Base-by-base conservation (phyloP, 2,888 invertebrate species). In the Furcula furcula region DNA sequence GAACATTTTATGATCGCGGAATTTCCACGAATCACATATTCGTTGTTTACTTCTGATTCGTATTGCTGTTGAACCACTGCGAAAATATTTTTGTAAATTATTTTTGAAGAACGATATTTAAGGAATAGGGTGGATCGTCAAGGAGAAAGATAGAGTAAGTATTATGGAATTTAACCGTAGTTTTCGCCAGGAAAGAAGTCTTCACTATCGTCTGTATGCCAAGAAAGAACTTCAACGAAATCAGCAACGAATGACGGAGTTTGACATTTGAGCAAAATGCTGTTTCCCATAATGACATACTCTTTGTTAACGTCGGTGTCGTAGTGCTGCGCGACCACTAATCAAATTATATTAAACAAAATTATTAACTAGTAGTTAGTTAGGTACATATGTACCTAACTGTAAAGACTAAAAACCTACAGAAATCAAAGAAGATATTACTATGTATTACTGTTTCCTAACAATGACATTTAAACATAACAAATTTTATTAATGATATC, bases 21-120 rank as follows among this genome's bases (percentile, higher is more conserved):
- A 83, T 97, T 97, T 60, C 97, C 96, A 57, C 95, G 93, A 69
- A 97, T 97, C 36, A 95, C 95, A 81, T 96, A 96, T 78, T 97
- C 97, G 86, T 96, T 94, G 88, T 96, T 96, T 57, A 96, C 96
- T 90, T 97, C 96, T 46, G 95, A 95, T 84, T 96, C 95, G 85
- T 96, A 97, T 81, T 93, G 94, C 79, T 97, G 96, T 73, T 95
- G 94, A 66, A 96, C 96, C 86, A 96, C 97, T 97, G 92, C 42
- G 66, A 43, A 56, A 43, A 46, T 46, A 13, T 14, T 2, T 20
- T 3, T 2, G 4, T 20, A 19, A 6, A 7, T 23, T 28, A 36
- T 32, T 14, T 22, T 36, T 31, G 32, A 34, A 41, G 29, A 29
- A 20, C 39, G 16, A 31, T 26, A 29, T n/a, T n/a, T n/a, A 20